These are phyloP conservation scores for Taxidea taxus DNA, from an alignment of 2,113 vertebrate species.

Conservation along the genomic window DNA sequence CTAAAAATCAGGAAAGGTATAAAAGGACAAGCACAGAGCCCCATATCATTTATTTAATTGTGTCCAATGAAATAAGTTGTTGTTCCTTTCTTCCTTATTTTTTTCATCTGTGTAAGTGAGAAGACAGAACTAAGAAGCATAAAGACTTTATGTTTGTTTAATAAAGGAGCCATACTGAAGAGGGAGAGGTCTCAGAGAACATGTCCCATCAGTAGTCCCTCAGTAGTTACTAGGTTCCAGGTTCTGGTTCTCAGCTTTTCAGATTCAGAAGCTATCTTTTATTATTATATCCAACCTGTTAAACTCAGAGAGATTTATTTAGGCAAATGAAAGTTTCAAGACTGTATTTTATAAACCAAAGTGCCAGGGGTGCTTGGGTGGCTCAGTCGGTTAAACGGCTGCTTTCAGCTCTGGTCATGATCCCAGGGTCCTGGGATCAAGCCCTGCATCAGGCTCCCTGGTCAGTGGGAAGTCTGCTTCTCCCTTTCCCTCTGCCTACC, in stretches of 20 bases:
- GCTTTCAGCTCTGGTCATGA: too few relatives aligned
- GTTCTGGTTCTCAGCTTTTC: not conserved
- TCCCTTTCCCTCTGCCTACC: too few relatives aligned
- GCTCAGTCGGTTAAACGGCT: too few relatives aligned
- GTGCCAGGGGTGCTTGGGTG: too few relatives aligned
- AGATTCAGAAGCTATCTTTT: not conserved
- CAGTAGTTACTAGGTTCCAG: not conserved
- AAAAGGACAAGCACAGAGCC: not conserved
- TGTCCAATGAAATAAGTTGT: not conserved
- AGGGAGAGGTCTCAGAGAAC: rapidly evolving
- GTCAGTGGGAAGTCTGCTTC: too few relatives aligned
- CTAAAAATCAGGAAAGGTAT: not conserved
- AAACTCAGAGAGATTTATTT: not conserved
- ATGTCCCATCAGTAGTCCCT: rapidly evolving
- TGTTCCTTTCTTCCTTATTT: not conserved
- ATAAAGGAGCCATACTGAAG: not conserved
- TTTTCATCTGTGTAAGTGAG: not conserved
- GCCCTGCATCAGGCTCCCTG: too few relatives aligned
- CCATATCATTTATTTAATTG: not conserved
- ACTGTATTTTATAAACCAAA: not conserved
- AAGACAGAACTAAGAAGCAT: not conserved
- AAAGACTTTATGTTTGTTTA: not conserved
- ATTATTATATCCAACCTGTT: not conserved
- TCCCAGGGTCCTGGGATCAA: too few relatives aligned
- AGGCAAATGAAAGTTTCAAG: not conserved